Evolutionary conservation across 92 coral and sea anemone species (phyloP).

Genomic region (Phenganax subtilis): DNA sequence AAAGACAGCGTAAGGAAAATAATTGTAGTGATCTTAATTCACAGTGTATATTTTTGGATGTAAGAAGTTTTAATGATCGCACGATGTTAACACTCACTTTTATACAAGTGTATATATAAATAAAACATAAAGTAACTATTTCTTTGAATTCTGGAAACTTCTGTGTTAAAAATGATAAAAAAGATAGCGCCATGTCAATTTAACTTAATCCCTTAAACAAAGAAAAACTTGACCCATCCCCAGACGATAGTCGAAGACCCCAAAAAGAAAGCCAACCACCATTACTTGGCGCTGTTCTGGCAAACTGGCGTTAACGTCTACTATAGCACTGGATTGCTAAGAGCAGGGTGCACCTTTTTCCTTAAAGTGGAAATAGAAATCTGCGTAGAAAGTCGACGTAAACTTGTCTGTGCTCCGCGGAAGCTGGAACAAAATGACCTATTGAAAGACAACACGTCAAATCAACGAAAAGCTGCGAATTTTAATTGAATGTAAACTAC

Average conservation of each 20-base stretch:
- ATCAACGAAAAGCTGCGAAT: neutral
- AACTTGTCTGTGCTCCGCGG: slow-evolving; percentile 66
- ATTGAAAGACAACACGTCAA: slow-evolving; percentile 9
- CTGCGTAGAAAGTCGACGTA: slow-evolving; percentile 73
- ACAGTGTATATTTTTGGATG: neutral
- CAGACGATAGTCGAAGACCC: too few relatives aligned
- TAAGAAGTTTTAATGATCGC: neutral
- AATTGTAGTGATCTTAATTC: slow-evolving; percentile 13
- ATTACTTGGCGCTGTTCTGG: too few relatives aligned
- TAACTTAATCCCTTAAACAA: too few relatives aligned
- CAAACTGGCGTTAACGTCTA: too few relatives aligned
- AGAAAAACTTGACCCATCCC: too few relatives aligned
- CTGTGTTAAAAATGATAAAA: too few relatives aligned
- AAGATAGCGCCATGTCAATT: too few relatives aligned
- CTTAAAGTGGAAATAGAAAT: slow-evolving; percentile 36
- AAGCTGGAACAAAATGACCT: slow-evolving; percentile 97
- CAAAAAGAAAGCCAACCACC: too few relatives aligned
- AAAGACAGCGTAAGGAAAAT: neutral
- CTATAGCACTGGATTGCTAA: too few relatives aligned
- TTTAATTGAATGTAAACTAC: neutral
- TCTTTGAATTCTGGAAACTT: too few relatives aligned
- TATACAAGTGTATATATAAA: neutral
- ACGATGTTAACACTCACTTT: neutral
- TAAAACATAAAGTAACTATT: too few relatives aligned
- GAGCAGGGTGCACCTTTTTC: too few relatives aligned